Evolutionary conservation across 2,888 invertebrate genomes (phyloP).

Genomic region (Sesia apiformis): DNA sequence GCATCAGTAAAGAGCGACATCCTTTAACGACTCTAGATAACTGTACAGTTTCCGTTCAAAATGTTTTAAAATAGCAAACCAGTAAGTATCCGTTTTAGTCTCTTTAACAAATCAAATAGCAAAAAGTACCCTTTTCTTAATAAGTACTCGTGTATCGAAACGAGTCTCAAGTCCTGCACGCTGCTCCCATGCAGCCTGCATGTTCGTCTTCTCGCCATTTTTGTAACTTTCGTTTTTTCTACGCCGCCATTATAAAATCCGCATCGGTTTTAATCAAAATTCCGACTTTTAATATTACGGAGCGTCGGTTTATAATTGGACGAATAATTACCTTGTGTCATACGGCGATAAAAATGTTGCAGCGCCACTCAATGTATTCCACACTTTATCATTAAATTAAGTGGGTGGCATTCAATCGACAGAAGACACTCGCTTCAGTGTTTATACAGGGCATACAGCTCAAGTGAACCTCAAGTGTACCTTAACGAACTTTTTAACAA

Average conservation of each 20-base stretch:
- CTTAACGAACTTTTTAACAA: too few species aligned
- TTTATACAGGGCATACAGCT: too few species aligned
- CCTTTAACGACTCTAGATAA: slow-evolving; percentile 54
- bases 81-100: slow-evolving; percentile 53
- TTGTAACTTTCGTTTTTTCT: slow-evolving; percentile 55
- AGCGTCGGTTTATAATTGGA: slow-evolving; percentile 51
- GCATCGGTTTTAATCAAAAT: slow-evolving; percentile 65
- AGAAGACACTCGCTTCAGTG: not conserved
- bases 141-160: slow-evolving; percentile 60
- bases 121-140: slow-evolving; percentile 72
- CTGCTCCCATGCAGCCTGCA: slow-evolving; percentile 15
- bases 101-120: slow-evolving; percentile 72
- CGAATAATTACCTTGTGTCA: slow-evolving; percentile 53
- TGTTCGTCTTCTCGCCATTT: slow-evolving; percentile 56
- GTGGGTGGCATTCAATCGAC: slow-evolving; percentile 9
- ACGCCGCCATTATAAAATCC: slow-evolving; percentile 56
- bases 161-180: slow-evolving; percentile 47
- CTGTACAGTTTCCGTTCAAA: slow-evolving; percentile 71
- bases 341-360: slow-evolving; percentile 26
- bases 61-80: slow-evolving; percentile 70
- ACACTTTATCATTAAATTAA: slow-evolving; percentile 32
- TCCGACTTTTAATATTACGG: slow-evolving; percentile 56
- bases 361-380: slow-evolving; percentile 9
- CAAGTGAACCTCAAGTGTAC: too few species aligned
- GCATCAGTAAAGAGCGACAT: slow-evolving; percentile 30